Percentiles rank a stretch among this genome's conserved stretches.
Conservation (phyloP, 2,113 vertebrate species). For the Brachirus orientalis region DNA sequence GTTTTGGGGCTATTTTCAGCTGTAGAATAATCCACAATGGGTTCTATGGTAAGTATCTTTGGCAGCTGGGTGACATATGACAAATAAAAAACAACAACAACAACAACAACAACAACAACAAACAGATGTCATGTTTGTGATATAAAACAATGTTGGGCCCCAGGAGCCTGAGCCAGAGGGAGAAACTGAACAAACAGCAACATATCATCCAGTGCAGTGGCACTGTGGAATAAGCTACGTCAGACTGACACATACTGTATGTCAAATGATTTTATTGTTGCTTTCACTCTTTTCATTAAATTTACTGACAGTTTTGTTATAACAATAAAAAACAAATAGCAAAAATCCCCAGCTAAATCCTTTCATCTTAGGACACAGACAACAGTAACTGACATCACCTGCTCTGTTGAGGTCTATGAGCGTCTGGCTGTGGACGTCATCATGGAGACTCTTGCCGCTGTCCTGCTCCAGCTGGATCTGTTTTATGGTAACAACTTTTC, state of each 20-base stretch:
- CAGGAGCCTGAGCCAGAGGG: not conserved
- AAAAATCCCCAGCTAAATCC: too few relatives aligned
- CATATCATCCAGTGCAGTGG: not conserved
- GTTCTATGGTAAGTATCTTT: too few relatives aligned
- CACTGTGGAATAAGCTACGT: not conserved
- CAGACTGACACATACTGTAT: not conserved
- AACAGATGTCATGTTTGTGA: too few relatives aligned
- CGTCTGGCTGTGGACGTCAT: slow-evolving; percentile 86
- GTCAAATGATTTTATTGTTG: not conserved
- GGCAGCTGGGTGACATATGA: too few relatives aligned
- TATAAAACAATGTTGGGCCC: not conserved
- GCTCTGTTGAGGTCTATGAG: slow-evolving; percentile 96
- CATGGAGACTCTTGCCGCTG: slow-evolving; percentile 97
- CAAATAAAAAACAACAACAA: too few relatives aligned
- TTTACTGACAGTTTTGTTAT: not conserved
- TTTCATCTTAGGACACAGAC: not conserved
- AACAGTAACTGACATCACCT: slow-evolving; percentile 77
- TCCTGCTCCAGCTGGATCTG: slow-evolving; percentile 99
- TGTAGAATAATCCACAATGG: too few relatives aligned
- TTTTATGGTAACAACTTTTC: slow-evolving; percentile 87
- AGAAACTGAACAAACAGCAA: not conserved
- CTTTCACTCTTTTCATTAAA: not conserved
- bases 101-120: too few relatives aligned
- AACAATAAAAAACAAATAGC: not conserved
- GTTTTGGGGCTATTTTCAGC: too few relatives aligned